Conservation (phyloP, 2,113 vertebrate genomes). For the Raja brachyura region DNA sequence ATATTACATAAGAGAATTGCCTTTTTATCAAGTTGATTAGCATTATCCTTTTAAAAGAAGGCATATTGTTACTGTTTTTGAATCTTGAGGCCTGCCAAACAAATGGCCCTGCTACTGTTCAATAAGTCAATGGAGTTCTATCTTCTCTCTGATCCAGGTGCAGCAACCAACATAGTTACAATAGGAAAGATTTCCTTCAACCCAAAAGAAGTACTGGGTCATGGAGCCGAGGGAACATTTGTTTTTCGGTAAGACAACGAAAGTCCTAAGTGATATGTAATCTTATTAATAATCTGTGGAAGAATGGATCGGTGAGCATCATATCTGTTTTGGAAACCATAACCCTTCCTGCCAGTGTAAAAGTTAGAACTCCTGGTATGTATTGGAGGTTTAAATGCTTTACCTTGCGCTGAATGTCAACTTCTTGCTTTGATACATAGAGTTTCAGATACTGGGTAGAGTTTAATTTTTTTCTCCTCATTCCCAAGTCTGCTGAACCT, state of each 20-base stretch:
- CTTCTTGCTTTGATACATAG: background rate
- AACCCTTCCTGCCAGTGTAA: background rate
- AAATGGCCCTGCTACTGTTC: background rate
- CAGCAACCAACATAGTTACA: slow-evolving; percentile 53
- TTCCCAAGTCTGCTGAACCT: background rate
- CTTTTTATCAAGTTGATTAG: background rate
- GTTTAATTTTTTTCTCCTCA: background rate
- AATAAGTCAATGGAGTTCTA: background rate
- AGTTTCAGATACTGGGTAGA: background rate
- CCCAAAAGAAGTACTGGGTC: slow-evolving; percentile 75
- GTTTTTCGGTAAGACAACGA: slow-evolving; percentile 74
- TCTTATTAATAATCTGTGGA: background rate
- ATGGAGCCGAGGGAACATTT: slow-evolving; percentile 82
- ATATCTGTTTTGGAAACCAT: background rate
- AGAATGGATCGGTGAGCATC: background rate
- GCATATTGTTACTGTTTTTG: background rate
- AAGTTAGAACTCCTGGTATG: background rate
- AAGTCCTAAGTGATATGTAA: background rate
- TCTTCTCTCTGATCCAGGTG: slow-evolving; percentile 40
- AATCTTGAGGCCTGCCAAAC: background rate
- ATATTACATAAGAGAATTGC: background rate
- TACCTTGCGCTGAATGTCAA: background rate
- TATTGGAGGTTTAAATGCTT: background rate
- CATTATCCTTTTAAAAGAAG: background rate
- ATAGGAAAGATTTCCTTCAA: slow-evolving; percentile 91